phyloP scores from a whole-genome alignment of 2,888 invertebrate species.

The Zygothrica quintamaculata region DNA sequence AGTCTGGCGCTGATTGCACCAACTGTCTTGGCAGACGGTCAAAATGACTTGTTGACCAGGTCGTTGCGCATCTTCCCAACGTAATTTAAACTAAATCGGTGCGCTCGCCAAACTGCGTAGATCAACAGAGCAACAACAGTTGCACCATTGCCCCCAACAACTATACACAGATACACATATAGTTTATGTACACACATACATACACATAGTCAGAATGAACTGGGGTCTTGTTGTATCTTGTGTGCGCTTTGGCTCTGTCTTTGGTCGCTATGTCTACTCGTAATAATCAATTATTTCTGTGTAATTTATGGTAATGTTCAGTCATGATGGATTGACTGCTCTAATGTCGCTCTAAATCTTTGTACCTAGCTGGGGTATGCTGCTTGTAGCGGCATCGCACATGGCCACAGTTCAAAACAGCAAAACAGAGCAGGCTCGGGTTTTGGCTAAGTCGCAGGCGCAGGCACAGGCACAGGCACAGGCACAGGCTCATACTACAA shows the following conservation, averaged over 20 bases:
- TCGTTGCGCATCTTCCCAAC: conserved; percentile 76
- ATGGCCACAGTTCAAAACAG: conserved; percentile 61
- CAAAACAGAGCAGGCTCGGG: conserved; percentile 46
- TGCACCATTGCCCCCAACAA: conserved; percentile 47
- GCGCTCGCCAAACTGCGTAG: conserved; percentile 74
- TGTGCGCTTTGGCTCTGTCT: conserved; percentile 54
- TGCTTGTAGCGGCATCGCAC: conserved; percentile 68
- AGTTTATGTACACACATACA: conserved; percentile 23
- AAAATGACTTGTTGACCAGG: conserved; percentile 57
- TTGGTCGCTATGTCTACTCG: conserved; percentile 75
- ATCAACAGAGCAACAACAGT: conserved; percentile 46
- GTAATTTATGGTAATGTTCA: conserved; percentile 85
- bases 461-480: conserved; percentile 19
- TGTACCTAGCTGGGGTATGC: conserved; percentile 64
- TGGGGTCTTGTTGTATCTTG: conserved; percentile 54
- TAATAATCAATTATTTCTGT: conserved; percentile 85
- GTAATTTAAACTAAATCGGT: conserved; percentile 84
- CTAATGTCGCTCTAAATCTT: conserved; percentile 85
- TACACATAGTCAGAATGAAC: conserved; percentile 41
- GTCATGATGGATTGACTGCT: conserved; percentile 85
- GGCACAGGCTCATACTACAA: too few species aligned
- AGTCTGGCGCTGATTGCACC: conserved; percentile 55
- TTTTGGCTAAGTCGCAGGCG: conserved; percentile 8
- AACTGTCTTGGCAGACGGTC: conserved; percentile 37
- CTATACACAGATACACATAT: conserved; percentile 31